These are phyloP conservation scores for Phoeniculus purpureus DNA, from an alignment of 2,797 vertebrate species.

Conservation along the genomic window DNA sequence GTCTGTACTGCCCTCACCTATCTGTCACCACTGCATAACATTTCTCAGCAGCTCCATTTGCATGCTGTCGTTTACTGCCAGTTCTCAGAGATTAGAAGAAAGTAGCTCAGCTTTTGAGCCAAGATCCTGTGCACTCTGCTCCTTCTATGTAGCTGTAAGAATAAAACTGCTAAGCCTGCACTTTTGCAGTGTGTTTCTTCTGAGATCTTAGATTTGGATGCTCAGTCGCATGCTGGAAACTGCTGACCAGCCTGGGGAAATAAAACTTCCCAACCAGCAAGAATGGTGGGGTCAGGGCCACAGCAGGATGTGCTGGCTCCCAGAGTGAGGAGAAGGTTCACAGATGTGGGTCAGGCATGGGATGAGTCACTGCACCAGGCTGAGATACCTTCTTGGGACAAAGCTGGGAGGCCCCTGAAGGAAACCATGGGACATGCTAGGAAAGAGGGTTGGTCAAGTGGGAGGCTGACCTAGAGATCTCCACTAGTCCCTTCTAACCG, in stretches of 20 bases:
- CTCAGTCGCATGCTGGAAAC: background rate
- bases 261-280: background rate
- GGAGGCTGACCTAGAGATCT: background rate
- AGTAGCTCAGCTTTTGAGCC: background rate
- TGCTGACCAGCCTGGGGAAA: background rate
- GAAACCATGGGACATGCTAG: background rate
- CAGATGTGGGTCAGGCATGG: background rate
- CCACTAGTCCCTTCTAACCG: background rate
- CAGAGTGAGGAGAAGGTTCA: background rate
- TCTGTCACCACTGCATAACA: background rate
- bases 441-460: background rate
- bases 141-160: background rate
- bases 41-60: background rate
- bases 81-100: background rate
- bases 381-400: background rate
- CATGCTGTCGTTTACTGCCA: background rate
- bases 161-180: constrained; percentile 26
- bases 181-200: background rate
- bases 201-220: background rate
- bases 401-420: background rate
- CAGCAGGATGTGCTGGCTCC: background rate
- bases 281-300: background rate
- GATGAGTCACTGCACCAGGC: background rate
- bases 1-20: background rate
- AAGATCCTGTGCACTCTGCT: fast-evolving